Conservation (phyloP, 2,113 vertebrate genomes). For the Marcusenius ussheri region DNA sequence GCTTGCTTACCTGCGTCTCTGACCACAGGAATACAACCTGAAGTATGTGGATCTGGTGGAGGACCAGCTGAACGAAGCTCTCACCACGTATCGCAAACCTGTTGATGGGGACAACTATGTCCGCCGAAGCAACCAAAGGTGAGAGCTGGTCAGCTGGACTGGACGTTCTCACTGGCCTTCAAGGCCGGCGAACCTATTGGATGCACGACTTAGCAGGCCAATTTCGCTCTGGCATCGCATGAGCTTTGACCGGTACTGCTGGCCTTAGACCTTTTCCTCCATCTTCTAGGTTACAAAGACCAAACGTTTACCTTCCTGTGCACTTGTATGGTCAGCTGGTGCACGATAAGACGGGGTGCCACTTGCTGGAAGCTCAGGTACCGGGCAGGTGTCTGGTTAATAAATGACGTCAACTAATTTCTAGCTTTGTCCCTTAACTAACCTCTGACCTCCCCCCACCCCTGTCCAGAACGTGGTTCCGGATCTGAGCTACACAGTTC, state of each 20-base stretch:
- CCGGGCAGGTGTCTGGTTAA: slow-evolving; percentile 83
- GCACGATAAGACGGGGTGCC: slow-evolving; percentile 95
- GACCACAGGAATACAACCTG: slow-evolving; percentile 83
- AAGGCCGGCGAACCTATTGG: neutral
- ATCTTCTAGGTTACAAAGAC: slow-evolving; percentile 80
- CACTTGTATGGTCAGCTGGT: slow-evolving; percentile 96
- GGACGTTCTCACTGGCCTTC: neutral
- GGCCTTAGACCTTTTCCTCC: neutral
- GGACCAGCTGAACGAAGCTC: slow-evolving; percentile 94
- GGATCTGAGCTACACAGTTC: slow-evolving; percentile 89
- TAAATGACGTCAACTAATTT: neutral
- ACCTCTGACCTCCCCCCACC: neutral
- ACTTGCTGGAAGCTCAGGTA: slow-evolving; percentile 92
- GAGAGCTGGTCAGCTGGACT: slow-evolving; percentile 11
- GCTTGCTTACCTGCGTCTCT: neutral
- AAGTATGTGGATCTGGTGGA: slow-evolving; percentile 96
- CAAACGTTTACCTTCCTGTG: slow-evolving; percentile 90
- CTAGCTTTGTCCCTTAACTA: neutral
- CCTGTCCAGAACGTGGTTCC: slow-evolving; percentile 77
- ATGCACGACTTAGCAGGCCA: neutral
- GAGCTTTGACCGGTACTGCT: neutral
- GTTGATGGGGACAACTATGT: slow-evolving; percentile 97
- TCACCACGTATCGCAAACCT: slow-evolving; percentile 94
- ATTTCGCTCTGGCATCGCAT: neutral
- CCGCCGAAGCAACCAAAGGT: slow-evolving; percentile 96